These are phyloP conservation scores for Todiramphus chloris DNA, from an alignment of 2,113 vertebrate genomes.

Conservation along the genomic window DNA sequence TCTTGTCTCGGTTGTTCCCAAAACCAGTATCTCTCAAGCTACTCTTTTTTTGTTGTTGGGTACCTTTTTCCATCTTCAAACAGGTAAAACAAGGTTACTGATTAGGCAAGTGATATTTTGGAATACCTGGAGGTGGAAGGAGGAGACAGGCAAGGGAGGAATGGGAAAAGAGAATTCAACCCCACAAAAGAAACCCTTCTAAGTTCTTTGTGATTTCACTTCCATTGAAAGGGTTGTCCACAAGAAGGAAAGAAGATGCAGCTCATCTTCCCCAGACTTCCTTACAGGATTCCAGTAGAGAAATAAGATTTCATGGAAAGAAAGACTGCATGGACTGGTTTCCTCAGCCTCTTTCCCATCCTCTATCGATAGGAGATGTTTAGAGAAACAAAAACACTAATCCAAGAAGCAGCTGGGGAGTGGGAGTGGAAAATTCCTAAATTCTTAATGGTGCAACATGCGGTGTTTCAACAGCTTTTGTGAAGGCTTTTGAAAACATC, in stretches of 20 bases:
- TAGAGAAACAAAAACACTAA: conserved; percentile 9
- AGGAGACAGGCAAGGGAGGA: neutral
- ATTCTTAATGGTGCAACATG: neutral
- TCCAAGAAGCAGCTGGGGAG: conserved; percentile 30
- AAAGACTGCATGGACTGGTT: neutral
- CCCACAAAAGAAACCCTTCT: neutral
- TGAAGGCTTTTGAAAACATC: conserved; percentile 53
- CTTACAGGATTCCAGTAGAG: neutral
- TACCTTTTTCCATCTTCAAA: neutral
- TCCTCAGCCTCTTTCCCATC: neutral
- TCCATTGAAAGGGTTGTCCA: neutral
- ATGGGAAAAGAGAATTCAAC: neutral
- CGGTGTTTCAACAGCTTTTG: conserved; percentile 48
- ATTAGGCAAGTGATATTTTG: neutral
- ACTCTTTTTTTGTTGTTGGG: neutral
- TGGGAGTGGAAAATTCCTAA: conserved; percentile 63
- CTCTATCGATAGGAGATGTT: neutral
- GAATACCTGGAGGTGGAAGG: neutral
- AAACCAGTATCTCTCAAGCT: neutral
- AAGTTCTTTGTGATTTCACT: neutral
- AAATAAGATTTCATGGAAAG: neutral
- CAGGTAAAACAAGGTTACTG: neutral
- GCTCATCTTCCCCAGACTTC: neutral
- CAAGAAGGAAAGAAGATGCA: neutral
- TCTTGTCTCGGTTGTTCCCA: neutral